Conservation (phyloP, 2,888 invertebrate genomes). For the Drosophila fulvimacula region DNA sequence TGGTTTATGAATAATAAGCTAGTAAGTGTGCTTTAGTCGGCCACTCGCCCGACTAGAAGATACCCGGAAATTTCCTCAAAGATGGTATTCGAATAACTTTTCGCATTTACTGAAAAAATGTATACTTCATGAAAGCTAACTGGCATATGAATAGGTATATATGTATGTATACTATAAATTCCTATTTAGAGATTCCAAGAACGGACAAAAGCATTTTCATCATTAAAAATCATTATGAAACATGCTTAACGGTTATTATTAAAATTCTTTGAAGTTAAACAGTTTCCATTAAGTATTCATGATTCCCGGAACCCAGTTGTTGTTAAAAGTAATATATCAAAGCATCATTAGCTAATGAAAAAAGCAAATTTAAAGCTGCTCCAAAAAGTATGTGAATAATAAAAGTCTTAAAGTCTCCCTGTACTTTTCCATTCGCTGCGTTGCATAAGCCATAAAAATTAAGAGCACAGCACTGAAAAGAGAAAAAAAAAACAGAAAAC, state of each 20-base stretch:
- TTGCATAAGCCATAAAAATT: slow-evolving; percentile 18
- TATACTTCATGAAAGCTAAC: background rate
- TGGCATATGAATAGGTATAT: too few species aligned
- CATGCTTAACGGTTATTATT: background rate
- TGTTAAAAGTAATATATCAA: background rate
- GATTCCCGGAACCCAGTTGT: background rate
- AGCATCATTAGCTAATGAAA: background rate
- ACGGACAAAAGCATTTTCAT: background rate
- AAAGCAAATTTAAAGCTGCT: background rate
- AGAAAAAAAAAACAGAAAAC: background rate
- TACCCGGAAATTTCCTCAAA: too few species aligned
- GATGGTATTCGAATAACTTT: background rate
- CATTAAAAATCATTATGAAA: background rate
- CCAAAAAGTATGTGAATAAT: background rate
- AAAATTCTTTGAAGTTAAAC: background rate
- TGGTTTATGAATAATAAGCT: background rate
- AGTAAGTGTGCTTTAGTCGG: background rate
- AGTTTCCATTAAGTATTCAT: background rate
- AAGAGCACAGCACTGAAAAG: slow-evolving; percentile 4
- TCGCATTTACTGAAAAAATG: background rate
- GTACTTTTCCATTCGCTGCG: background rate
- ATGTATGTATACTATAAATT: too few species aligned
- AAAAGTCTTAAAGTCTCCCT: slow-evolving; percentile 1
- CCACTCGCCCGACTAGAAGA: background rate
- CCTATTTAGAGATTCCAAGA: too few species aligned